These are phyloP conservation scores for Frankliniella intonsa DNA, from an alignment of 2,888 invertebrate species.

Conservation along the genomic window DNA sequence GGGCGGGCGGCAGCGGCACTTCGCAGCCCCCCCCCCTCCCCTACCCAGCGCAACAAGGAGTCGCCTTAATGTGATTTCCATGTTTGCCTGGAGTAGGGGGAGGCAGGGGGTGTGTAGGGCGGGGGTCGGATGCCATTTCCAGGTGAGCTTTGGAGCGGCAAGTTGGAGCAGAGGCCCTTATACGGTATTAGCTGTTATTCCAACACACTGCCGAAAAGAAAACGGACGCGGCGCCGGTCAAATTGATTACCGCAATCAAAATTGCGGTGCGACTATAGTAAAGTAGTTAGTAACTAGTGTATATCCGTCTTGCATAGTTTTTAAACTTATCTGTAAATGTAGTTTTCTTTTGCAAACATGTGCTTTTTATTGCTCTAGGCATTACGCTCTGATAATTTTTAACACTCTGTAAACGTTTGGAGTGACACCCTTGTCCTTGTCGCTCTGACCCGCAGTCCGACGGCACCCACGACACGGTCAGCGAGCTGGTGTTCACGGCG, in stretches of 20 bases:
- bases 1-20: neutral
- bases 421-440: no score
- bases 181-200: neutral
- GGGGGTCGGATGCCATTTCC: neutral
- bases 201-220: no score
- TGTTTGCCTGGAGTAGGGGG: neutral
- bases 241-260: no score
- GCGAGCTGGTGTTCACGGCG: slow-evolving; percentile 72
- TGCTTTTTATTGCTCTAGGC: no score
- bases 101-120: neutral
- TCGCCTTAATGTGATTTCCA: slow-evolving; percentile 13
- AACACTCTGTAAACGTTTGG: no score
- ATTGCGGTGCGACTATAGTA: no score
- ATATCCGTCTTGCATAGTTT: neutral
- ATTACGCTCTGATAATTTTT: no score
- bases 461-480: slow-evolving; percentile 74
- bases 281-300: no score
- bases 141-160: slow-evolving; percentile 19
- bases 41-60: neutral
- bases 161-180: neutral
- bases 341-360: no score
- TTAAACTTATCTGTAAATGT: slow-evolving; percentile 25
- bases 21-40: neutral
- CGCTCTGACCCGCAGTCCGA: slow-evolving; percentile 55
- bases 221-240: no score